Base-by-base conservation (phyloP, 2,888 invertebrate genomes). In the Gisinianus flammeolus region DNA sequence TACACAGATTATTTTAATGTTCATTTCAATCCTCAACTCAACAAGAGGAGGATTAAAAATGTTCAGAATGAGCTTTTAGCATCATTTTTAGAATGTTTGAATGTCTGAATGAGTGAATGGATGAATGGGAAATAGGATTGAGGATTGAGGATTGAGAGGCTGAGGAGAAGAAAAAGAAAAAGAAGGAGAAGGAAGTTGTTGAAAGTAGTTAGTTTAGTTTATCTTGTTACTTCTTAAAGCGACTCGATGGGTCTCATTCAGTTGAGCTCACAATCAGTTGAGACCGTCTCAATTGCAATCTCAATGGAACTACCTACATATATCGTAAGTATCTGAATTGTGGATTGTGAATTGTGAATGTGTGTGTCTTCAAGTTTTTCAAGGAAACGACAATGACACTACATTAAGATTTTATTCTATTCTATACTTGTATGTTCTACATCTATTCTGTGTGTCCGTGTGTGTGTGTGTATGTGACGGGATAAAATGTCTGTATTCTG, bases 351-450 rank as follows among this genome's bases (percentile, higher is more conserved):
- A n/a, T n/a, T n/a, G n/a, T n/a, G n/a, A n/a, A 6, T 44, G 44
- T 44, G 16, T 16, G 44, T 19, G 6, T 44, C 44, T 44, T 12
- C 28, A 64, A 64, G 28, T 64, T 30, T 30, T 16, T 28, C 26
- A 26, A 30, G 64, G 19, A 44, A 44, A 44, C 44, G 62, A 62
- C 62, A 64, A 64, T 64, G 64, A 64, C 64, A 64, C 28, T 64
- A 26, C 28, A 26, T 26, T 26, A 62, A 62, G 22, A n/a, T 35
- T 8, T 35, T 35, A 35, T 35, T 35, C 5, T 35, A 8, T n/a
- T 35, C 12, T 8, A 8, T 35, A 35, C 35, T 35, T 8, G 5
- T 35, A 35, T 35, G 12, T 5, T 16, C 19, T 44, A 44, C 6
- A 44, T 44, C 19, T 44, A 44, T 19, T 44, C n/a, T n/a, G n/a